Percentiles rank a stretch among this genome's conserved stretches.
Conservation (phyloP, 2,888 invertebrate species). For the Schrankia costaestrigalis region DNA sequence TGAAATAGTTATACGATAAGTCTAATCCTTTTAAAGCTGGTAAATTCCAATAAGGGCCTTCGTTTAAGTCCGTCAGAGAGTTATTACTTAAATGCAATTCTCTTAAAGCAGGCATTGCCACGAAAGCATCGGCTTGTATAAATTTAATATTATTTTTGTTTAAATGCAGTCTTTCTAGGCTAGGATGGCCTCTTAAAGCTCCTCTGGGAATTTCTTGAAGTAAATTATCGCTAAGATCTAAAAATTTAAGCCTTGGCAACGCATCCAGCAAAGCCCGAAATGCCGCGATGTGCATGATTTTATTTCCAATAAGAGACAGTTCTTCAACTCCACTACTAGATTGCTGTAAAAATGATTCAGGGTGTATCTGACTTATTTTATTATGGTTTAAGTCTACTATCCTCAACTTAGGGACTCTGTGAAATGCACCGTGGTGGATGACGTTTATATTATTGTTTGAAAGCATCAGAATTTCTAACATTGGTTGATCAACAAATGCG, state of each 20-base stretch:
- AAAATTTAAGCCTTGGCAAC: slow-evolving; percentile 86
- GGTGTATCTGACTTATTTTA: slow-evolving; percentile 87
- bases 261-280: slow-evolving; percentile 88
- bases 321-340: slow-evolving; percentile 89
- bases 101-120: slow-evolving; percentile 90
- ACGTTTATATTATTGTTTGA: slow-evolving; percentile 88
- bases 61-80: slow-evolving; percentile 86
- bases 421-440: slow-evolving; percentile 89
- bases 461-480: slow-evolving; percentile 84
- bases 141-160: slow-evolving; percentile 88
- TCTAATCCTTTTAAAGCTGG: slow-evolving; percentile 92
- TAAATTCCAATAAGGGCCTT: slow-evolving; percentile 91
- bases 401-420: slow-evolving; percentile 86
- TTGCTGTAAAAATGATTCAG: slow-evolving; percentile 89
- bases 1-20: slow-evolving; percentile 87
- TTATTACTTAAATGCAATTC: slow-evolving; percentile 92
- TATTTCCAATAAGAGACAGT: slow-evolving; percentile 87
- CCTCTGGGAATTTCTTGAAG: slow-evolving; percentile 89
- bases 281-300: slow-evolving; percentile 87
- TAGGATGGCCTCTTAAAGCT: slow-evolving; percentile 88
- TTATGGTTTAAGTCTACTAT: slow-evolving; percentile 89
- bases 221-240: slow-evolving; percentile 90
- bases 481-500: slow-evolving; percentile 88
- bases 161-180: slow-evolving; percentile 89
- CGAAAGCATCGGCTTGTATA: slow-evolving; percentile 89